Conservation (phyloP, 2,888 invertebrate genomes). For the Anthoptus insignis region DNA sequence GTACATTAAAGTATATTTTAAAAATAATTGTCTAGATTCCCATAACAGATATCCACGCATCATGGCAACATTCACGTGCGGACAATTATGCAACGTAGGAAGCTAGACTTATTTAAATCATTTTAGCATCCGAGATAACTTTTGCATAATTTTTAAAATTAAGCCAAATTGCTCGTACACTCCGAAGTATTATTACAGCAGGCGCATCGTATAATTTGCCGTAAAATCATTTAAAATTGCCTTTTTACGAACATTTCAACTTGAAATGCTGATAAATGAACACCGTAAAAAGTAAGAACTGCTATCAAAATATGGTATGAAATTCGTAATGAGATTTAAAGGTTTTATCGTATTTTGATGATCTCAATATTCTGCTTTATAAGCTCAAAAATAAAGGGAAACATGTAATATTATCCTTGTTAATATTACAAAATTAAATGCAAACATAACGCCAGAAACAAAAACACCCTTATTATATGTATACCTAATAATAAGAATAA, state of each 20-base stretch:
- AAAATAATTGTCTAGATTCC: too few species aligned
- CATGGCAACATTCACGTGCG: too few species aligned
- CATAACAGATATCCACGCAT: too few species aligned
- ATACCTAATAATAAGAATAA: too few species aligned
- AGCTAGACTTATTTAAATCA: too few species aligned
- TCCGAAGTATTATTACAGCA: slow-evolving; percentile 25
- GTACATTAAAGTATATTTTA: too few species aligned
- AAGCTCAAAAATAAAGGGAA: too few species aligned
- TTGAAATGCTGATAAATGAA: slow-evolving; percentile 32
- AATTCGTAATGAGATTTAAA: not conserved
- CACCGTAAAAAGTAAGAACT: slow-evolving; percentile 21
- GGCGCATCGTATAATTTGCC: slow-evolving; percentile 21
- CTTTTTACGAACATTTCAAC: slow-evolving; percentile 23
- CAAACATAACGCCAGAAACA: too few species aligned
- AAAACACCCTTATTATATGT: too few species aligned
- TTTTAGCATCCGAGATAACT: not conserved
- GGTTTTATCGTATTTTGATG: slow-evolving; percentile 1
- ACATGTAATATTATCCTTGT: too few species aligned
- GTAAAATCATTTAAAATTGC: slow-evolving; percentile 33
- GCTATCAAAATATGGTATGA: slow-evolving; percentile 19
- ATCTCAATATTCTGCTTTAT: slow-evolving; percentile 3
- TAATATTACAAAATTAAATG: too few species aligned
- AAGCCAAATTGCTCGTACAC: slow-evolving; percentile 23
- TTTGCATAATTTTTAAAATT: slow-evolving; percentile 11
- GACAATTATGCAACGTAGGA: too few species aligned